phyloP scores from a whole-genome alignment of 2,113 vertebrate species.

The Lepisosteus oculatus region DNA sequence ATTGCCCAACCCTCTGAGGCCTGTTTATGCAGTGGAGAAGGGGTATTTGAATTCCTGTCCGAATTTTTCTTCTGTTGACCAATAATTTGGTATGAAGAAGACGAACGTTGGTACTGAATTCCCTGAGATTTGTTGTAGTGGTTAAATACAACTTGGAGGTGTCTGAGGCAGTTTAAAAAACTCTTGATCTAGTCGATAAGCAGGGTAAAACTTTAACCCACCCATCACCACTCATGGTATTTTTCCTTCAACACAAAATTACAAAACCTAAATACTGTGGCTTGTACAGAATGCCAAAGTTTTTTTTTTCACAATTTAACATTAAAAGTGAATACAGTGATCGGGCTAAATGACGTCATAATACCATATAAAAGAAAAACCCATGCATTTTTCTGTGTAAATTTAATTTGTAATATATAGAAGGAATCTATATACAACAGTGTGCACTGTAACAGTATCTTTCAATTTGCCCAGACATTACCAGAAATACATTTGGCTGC shows the following conservation, averaged over 20 bases:
- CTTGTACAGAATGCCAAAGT: conserved; percentile 15
- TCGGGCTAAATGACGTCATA: conserved; percentile 77
- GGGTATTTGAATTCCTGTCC: conserved; percentile 5
- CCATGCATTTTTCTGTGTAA: conserved; percentile 81
- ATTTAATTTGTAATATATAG: conserved; percentile 94
- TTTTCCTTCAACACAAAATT: neutral
- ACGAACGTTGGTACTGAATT: conserved; percentile 14
- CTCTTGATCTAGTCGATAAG: conserved; percentile 6
- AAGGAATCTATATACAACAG: conserved; percentile 92
- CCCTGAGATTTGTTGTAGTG: conserved; percentile 26
- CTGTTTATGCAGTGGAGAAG: neutral
- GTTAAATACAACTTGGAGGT: conserved; percentile 12
- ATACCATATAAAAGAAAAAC: conserved; percentile 72
- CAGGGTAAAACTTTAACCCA: neutral
- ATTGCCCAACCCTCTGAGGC: conserved; percentile 4
- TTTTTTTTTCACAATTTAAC: conserved; percentile 23
- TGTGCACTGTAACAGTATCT: conserved; percentile 89
- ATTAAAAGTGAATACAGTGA: conserved; percentile 63
- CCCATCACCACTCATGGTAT: neutral
- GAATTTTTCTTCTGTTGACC: neutral
- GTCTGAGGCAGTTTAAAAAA: conserved; percentile 4
- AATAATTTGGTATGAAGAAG: conserved; percentile 8
- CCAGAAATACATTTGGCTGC: conserved; percentile 92
- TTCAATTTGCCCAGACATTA: conserved; percentile 78
- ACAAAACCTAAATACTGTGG: conserved; percentile 11